phyloP scores from a whole-genome alignment of 2,113 vertebrate genomes.

The Seriola rivoliana region DNA sequence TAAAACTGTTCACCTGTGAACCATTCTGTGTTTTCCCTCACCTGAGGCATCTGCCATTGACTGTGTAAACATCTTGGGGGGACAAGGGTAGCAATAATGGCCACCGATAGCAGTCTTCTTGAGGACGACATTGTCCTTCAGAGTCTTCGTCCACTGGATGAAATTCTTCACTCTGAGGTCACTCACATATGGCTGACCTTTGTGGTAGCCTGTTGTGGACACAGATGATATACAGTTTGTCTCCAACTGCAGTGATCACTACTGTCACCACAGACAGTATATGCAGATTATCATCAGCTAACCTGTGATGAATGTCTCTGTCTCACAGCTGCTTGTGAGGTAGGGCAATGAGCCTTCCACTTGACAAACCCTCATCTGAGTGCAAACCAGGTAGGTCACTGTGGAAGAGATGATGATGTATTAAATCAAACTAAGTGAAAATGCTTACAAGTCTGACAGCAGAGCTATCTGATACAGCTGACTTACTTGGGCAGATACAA shows the following conservation, averaged over 20 bases:
- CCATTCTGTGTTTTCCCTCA: conserved; percentile 51
- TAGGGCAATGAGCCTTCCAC: conserved; percentile 81
- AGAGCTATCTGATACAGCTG: not conserved
- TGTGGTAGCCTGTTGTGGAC: conserved; percentile 86
- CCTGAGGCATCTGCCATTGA: conserved; percentile 83
- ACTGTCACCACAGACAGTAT: not conserved
- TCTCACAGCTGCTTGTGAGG: conserved; percentile 93
- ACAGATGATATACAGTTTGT: not conserved
- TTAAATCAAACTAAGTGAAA: not conserved
- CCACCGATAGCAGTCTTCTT: conserved; percentile 89
- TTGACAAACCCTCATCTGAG: conserved; percentile 92
- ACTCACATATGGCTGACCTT: conserved; percentile 87
- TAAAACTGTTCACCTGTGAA: not conserved
- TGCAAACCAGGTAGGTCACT: conserved; percentile 91
- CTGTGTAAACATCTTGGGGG: conserved; percentile 84
- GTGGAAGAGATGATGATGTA: conserved; percentile 10
- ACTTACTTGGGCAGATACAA: conserved; percentile 90
- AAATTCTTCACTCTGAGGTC: conserved; percentile 89
- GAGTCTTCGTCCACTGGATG: conserved; percentile 90
- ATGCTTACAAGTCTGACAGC: not conserved
- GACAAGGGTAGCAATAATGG: conserved; percentile 88
- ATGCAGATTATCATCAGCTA: not conserved
- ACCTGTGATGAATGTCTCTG: conserved; percentile 90
- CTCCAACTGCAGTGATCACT: not conserved
- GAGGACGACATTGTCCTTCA: conserved; percentile 82